Percentiles rank a stretch among this genome's conserved stretches.
These are phyloP conservation scores for Stomorhina lunata DNA, from an alignment of 2,888 invertebrate genomes.

Conservation along the genomic window DNA sequence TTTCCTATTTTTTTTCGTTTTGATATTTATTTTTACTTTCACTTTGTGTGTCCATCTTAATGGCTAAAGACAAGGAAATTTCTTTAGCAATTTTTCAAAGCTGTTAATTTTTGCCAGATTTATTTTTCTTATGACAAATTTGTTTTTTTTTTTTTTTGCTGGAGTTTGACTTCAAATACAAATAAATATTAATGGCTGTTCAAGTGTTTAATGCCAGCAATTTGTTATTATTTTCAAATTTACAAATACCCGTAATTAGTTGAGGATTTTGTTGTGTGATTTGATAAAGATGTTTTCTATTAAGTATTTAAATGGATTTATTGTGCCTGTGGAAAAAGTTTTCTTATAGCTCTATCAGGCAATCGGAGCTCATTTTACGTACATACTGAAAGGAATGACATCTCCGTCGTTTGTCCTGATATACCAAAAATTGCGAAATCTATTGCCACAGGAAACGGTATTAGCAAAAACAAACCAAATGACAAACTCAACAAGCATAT, in stretches of 20 bases:
- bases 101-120: slow-evolving; percentile 27
- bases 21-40: slow-evolving; percentile 48
- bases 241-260: slow-evolving; percentile 41
- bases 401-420: no score
- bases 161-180: slow-evolving; percentile 18
- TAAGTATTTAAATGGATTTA: not conserved
- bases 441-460: no score
- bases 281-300: not conserved
- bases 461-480: no score
- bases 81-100: slow-evolving; percentile 28
- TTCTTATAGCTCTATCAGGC: no score
- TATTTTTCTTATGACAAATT: slow-evolving; percentile 1
- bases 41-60: slow-evolving; percentile 36
- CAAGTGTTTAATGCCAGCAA: slow-evolving; percentile 21
- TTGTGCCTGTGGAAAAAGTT: no score
- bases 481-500: no score
- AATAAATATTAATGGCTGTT: slow-evolving; percentile 6
- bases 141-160: not conserved
- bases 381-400: no score
- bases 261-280: not conserved
- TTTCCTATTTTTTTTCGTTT: not conserved
- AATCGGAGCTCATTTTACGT: no score
- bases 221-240: slow-evolving; percentile 31
- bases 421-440: no score
- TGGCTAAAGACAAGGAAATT: slow-evolving; percentile 35